phyloP scores from a whole-genome alignment of 2,888 invertebrate species.

The Meghimatium bilineatum region DNA sequence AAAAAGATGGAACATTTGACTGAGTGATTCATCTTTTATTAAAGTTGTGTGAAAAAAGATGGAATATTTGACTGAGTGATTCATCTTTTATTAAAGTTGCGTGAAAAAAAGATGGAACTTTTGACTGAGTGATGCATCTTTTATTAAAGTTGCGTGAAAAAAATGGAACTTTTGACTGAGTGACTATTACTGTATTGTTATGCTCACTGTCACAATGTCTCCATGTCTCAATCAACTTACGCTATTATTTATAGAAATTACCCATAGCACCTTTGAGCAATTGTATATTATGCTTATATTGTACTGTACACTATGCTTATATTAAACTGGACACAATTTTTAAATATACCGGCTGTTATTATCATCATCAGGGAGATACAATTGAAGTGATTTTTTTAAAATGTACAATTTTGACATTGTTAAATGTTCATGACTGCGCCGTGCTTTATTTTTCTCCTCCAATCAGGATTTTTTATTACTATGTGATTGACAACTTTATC shows the following conservation, averaged over 20 bases:
- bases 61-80: too few relatives aligned
- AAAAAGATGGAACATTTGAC: too few relatives aligned
- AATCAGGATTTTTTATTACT: not conserved
- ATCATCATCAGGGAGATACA: slow-evolving; percentile 19
- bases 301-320: slow-evolving; percentile 1
- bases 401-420: slow-evolving; percentile 12
- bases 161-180: not conserved
- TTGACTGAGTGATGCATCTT: too few relatives aligned
- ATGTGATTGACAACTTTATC: slow-evolving; percentile 17
- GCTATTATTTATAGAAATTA: not conserved
- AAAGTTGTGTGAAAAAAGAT: too few relatives aligned
- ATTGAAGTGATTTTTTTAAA: slow-evolving; percentile 37
- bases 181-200: not conserved
- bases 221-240: not conserved
- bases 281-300: not conserved
- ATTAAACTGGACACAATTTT: not conserved
- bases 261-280: not conserved
- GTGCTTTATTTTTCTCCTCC: not conserved
- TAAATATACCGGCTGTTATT: slow-evolving; percentile 36
- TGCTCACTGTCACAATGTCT: not conserved
- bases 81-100: too few relatives aligned
- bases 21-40: too few relatives aligned
- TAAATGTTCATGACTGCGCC: slow-evolving; percentile 20
- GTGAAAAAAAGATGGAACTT: too few relatives aligned
- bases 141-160: too few relatives aligned